Conservation (phyloP, 2,113 vertebrate species). For the Cepphus grylle region DNA sequence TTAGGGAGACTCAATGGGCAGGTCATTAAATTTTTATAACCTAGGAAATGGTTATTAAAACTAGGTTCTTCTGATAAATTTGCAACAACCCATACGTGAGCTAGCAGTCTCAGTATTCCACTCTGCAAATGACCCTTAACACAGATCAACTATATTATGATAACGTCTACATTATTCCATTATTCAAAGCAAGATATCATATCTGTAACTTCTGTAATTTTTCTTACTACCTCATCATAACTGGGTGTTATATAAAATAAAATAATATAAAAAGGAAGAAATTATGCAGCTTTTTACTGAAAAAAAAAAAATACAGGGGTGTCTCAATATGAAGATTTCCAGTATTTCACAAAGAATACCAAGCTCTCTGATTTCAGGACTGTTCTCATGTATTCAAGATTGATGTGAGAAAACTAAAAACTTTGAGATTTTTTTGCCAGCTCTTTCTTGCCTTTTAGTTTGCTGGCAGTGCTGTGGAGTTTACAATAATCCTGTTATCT, state of each 20-base stretch:
- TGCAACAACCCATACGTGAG: not conserved
- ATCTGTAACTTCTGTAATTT: not conserved
- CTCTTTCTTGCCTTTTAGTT: conserved; percentile 25
- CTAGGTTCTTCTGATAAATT: not conserved
- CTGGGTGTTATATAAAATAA: not conserved
- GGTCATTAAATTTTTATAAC: not conserved
- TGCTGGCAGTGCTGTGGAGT: conserved; percentile 44
- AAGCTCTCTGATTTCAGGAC: not conserved
- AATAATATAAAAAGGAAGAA: not conserved
- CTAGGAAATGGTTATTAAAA: not conserved
- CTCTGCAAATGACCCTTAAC: not conserved
- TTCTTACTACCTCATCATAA: not conserved
- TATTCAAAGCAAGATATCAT: not conserved
- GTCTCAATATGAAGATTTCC: not conserved
- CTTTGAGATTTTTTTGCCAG: not conserved
- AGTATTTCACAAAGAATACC: not conserved
- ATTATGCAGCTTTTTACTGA: not conserved
- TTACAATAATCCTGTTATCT: conserved; percentile 50
- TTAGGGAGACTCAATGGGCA: not conserved
- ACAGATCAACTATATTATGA: not conserved
- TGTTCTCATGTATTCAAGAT: not conserved
- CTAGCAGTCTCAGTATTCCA: not conserved
- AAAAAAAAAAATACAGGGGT: not conserved
- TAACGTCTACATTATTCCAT: not conserved
- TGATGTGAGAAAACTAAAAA: conserved; percentile 15